Evolutionary conservation across 2,113 vertebrate species (phyloP).

Genomic region (Phaethornis superciliosus): DNA sequence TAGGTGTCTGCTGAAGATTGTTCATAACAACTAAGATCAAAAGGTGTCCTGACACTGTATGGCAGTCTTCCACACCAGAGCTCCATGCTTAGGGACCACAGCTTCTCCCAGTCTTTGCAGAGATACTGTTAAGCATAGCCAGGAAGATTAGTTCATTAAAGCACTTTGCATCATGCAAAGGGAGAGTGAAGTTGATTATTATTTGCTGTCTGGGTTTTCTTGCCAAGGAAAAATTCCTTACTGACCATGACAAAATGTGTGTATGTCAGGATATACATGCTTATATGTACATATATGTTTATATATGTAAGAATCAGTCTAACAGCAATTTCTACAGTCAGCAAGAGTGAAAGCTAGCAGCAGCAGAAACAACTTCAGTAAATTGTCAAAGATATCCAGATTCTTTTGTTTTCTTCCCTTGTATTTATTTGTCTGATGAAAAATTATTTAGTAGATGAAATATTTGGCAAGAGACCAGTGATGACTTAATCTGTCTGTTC

Average conservation of each 20-base stretch:
- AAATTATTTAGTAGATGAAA: background rate
- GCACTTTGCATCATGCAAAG: background rate
- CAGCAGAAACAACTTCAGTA: background rate
- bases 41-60: background rate
- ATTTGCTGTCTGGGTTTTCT: background rate
- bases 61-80: background rate
- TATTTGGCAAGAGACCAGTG: background rate
- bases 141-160: background rate
- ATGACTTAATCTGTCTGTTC: background rate
- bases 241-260: background rate
- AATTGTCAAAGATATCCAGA: background rate
- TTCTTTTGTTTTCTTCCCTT: background rate
- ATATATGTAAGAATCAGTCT: background rate
- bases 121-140: background rate
- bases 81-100: background rate
- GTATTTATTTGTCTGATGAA: background rate
- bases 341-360: background rate
- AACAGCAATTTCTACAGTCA: background rate
- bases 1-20: background rate
- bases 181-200: background rate
- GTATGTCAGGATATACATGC: background rate
- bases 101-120: background rate
- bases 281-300: background rate
- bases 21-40: accelerated
- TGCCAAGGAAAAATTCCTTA: background rate